A percentile compares a stretch with the other conserved stretches of the same genome.
Conservation (phyloP, 2,113 vertebrate genomes). For the Hemicordylus capensis region DNA sequence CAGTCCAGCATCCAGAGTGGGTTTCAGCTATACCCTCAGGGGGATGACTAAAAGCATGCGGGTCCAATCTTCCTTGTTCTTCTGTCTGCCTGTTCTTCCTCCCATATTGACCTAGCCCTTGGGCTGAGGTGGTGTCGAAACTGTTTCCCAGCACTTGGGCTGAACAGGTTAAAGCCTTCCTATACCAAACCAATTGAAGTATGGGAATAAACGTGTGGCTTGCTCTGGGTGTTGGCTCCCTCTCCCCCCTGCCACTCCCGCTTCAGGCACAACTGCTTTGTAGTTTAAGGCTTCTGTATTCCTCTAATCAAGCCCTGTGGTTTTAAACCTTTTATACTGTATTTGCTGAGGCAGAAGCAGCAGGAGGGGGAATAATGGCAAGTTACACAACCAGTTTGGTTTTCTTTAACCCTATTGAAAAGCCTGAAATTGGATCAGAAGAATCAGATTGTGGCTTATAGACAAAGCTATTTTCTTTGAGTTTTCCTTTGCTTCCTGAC, state of each 20-base stretch:
- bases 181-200: background rate
- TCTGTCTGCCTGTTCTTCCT: background rate
- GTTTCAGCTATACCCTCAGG: background rate
- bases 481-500: background rate
- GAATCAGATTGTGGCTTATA: constrained; percentile 10
- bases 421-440: constrained; percentile 10
- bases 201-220: background rate
- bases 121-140: background rate
- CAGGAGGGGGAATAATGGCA: background rate
- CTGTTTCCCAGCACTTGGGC: background rate
- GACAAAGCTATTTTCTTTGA: background rate
- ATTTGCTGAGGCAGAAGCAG: constrained; percentile 4
- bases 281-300: background rate
- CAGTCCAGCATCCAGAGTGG: background rate
- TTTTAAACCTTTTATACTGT: background rate
- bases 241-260: background rate
- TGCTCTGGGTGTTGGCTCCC: background rate
- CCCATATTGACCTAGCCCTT: background rate
- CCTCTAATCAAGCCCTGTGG: constrained; percentile 1
- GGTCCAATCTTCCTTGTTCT: background rate
- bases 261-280: background rate
- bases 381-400: constrained; percentile 12
- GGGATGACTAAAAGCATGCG: background rate
- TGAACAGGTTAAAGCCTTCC: background rate
- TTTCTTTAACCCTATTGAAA: constrained; percentile 10